phyloP scores from a whole-genome alignment of 2,888 invertebrate species.

The Palloptera scutellata region DNA sequence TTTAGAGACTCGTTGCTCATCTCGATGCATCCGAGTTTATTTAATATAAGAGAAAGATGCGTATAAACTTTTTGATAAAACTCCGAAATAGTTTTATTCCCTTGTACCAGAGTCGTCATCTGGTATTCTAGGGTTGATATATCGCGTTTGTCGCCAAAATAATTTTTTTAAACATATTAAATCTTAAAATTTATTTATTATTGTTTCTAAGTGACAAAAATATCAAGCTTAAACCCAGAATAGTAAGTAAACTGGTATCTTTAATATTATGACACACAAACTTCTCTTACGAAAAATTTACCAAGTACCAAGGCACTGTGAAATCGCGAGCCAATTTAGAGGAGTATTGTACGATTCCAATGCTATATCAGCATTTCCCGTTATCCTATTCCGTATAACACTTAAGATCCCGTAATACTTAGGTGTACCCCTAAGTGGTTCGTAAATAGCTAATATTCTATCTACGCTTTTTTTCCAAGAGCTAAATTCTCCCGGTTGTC shows the following conservation, averaged over 20 bases:
- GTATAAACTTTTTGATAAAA: slow-evolving; percentile 6
- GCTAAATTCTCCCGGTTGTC: slow-evolving; percentile 3
- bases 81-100: not conserved
- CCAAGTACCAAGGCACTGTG: slow-evolving; percentile 11
- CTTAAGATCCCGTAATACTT: slow-evolving; percentile 20
- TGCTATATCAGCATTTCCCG: slow-evolving; percentile 22
- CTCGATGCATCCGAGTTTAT: not conserved
- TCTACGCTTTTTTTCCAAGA: slow-evolving; percentile 21
- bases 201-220: too few species aligned
- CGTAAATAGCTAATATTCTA: slow-evolving; percentile 11
- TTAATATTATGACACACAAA: too few species aligned
- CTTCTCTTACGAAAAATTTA: too few species aligned
- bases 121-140: slow-evolving; percentile 17
- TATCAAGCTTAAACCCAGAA: too few species aligned
- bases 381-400: slow-evolving; percentile 21
- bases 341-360: slow-evolving; percentile 29
- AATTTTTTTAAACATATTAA: too few species aligned
- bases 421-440: slow-evolving; percentile 7
- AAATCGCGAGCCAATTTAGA: slow-evolving; percentile 19
- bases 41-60: not conserved
- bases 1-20: slow-evolving; percentile 5
- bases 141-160: slow-evolving; percentile 26
- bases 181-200: too few species aligned
- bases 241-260: too few species aligned
- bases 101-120: slow-evolving; percentile 13